Evolutionary conservation across 2,888 invertebrate genomes (phyloP).

Genomic region (Azorinus chamasolen): DNA sequence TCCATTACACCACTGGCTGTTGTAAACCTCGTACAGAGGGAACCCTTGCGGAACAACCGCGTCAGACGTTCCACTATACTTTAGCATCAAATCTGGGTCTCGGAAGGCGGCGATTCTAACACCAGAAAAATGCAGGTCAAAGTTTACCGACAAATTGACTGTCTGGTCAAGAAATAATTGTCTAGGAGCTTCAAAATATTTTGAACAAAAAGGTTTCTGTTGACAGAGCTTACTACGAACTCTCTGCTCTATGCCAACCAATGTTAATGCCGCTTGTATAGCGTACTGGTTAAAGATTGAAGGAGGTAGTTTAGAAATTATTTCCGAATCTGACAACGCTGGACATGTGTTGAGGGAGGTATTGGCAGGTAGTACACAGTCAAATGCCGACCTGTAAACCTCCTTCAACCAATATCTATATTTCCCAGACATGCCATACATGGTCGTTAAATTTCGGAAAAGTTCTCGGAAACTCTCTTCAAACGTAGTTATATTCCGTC

Average conservation of each 20-base stretch:
- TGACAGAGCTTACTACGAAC: constrained; percentile 18
- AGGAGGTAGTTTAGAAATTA: constrained; percentile 3
- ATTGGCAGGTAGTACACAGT: constrained; percentile 23
- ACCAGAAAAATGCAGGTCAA: constrained; percentile 38
- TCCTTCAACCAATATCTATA: constrained; percentile 24
- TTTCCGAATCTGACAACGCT: background rate
- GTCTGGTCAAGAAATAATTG: constrained; percentile 30
- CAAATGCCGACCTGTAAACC: constrained; percentile 22
- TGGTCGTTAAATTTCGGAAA: no score
- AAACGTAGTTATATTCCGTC: constrained; percentile 3
- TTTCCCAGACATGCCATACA: no score
- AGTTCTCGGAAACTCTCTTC: no score
- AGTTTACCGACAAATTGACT: constrained; percentile 11
- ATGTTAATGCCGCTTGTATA: constrained; percentile 40
- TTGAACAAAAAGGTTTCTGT: constrained; percentile 1
- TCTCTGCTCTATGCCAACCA: constrained; percentile 23
- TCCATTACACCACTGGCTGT: constrained; percentile 13
- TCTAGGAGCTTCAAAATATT: constrained; percentile 22
- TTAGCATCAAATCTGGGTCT: constrained; percentile 25
- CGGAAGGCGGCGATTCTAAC: constrained; percentile 23
- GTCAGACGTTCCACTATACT: constrained; percentile 32
- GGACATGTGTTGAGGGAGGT: constrained; percentile 17
- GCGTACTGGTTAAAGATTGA: constrained; percentile 52
- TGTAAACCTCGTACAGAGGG: constrained; percentile 53
- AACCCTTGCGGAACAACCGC: constrained; percentile 3